These are phyloP conservation scores for Scolopax bukidnonensis DNA, from an alignment of 2,797 vertebrate genomes.

Conservation along the genomic window DNA sequence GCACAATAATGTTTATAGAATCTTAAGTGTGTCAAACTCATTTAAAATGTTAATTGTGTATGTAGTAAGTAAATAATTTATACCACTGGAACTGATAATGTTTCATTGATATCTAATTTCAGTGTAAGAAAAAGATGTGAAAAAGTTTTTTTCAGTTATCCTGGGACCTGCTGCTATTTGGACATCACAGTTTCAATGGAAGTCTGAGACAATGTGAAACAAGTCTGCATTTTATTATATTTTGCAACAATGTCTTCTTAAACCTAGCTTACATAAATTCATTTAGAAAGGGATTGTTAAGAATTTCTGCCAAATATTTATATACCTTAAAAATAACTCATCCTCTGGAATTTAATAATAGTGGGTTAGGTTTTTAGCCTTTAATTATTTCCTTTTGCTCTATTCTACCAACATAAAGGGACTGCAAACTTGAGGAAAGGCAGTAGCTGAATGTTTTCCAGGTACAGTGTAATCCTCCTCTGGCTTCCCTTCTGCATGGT, in stretches of 20 bases:
- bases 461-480: not conserved
- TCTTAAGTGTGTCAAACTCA: not conserved
- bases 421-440: not conserved
- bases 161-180: not conserved
- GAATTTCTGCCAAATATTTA: slow-evolving; percentile 46
- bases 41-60: slow-evolving; percentile 7
- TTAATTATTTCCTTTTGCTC: slow-evolving; percentile 50
- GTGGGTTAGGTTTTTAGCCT: slow-evolving; percentile 16
- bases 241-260: slow-evolving; percentile 18
- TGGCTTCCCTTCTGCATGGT: not conserved
- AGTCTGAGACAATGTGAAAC: not conserved
- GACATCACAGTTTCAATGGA: not conserved
- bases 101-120: slow-evolving; percentile 15
- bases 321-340: slow-evolving; percentile 46
- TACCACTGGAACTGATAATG: not conserved
- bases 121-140: not conserved
- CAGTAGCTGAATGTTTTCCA: not conserved
- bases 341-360: slow-evolving; percentile 57
- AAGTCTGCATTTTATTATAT: not conserved
- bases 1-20: slow-evolving; percentile 1
- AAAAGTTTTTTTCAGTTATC: not conserved
- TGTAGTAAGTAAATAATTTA: slow-evolving; percentile 41
- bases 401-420: not conserved
- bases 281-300: not conserved
- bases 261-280: slow-evolving; percentile 2